A percentile compares a stretch with the other conserved stretches of the same genome.
These are phyloP conservation scores for Ommatoiulus sabulosus DNA, from an alignment of 2,888 invertebrate genomes.

Conservation along the genomic window DNA sequence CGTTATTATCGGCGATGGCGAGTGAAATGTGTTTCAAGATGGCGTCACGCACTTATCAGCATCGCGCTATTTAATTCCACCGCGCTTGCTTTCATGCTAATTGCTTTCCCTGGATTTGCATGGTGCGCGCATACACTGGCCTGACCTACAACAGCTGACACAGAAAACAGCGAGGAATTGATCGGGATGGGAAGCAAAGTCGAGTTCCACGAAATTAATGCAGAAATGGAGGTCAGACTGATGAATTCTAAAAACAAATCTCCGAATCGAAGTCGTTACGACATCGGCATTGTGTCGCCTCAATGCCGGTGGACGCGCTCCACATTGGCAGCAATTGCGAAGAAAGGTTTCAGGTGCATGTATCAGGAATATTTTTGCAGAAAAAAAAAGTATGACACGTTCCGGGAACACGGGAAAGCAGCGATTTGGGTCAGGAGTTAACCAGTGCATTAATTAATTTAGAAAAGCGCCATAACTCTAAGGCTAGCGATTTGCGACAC, in stretches of 20 bases:
- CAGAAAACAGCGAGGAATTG: background rate
- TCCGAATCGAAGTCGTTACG: conserved; percentile 4
- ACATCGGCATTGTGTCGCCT: background rate
- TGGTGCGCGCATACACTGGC: too few species aligned
- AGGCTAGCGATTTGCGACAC: background rate
- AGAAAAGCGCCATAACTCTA: background rate
- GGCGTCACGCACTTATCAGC: too few species aligned
- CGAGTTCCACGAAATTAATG: background rate
- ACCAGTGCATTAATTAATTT: conserved; percentile 23
- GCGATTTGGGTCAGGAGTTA: conserved; percentile 34
- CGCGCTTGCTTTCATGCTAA: too few species aligned
- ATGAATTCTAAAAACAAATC: conserved; percentile 6
- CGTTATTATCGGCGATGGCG: too few species aligned
- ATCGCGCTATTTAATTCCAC: too few species aligned
- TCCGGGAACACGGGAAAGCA: background rate
- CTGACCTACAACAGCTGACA: background rate
- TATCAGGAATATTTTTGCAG: background rate
- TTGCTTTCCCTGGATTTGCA: too few species aligned
- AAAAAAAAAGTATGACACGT: conserved; percentile 6
- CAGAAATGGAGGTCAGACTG: background rate
- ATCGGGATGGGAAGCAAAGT: background rate
- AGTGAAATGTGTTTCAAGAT: too few species aligned
- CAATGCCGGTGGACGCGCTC: background rate
- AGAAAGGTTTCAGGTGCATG: background rate
- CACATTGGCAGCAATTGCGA: background rate